These are phyloP conservation scores for Acanthornis magna DNA, from an alignment of 2,797 vertebrate species.

Conservation along the genomic window DNA sequence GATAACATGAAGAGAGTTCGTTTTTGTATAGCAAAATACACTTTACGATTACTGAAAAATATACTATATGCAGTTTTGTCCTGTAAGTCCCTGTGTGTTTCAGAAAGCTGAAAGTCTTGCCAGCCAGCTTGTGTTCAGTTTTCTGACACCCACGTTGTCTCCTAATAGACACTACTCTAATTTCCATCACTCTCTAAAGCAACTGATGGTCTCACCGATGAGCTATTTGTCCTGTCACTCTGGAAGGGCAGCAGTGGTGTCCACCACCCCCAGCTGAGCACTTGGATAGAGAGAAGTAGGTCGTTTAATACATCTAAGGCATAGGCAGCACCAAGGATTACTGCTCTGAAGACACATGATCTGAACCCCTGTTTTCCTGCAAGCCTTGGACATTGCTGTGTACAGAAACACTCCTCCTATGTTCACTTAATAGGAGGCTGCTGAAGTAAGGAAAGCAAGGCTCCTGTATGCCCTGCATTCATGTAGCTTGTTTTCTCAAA, in stretches of 20 bases:
- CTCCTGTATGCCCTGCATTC: background rate
- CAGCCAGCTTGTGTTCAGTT: background rate
- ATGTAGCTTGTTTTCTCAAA: background rate
- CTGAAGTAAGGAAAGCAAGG: background rate
- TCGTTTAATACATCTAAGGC: background rate
- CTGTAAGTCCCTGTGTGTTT: background rate
- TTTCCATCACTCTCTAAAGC: constrained; percentile 11
- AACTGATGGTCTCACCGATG: background rate
- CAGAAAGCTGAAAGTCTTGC: background rate
- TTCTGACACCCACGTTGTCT: background rate
- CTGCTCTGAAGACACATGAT: accelerated
- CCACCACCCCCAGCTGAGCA: background rate
- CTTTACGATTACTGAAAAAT: background rate
- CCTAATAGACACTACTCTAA: background rate
- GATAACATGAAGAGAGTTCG: background rate
- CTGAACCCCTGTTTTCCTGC: background rate
- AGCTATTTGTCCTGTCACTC: constrained; percentile 2
- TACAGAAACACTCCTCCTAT: accelerated
- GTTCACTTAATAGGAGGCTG: background rate
- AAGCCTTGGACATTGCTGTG: background rate
- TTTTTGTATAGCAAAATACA: background rate
- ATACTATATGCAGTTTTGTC: background rate
- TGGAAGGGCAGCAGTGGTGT: background rate
- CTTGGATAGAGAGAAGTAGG: background rate
- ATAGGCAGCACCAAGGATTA: background rate